Percentiles rank a stretch among this genome's conserved stretches.
phyloP scores from a whole-genome alignment of 2,888 invertebrate species.

The Ophion ellenae region DNA sequence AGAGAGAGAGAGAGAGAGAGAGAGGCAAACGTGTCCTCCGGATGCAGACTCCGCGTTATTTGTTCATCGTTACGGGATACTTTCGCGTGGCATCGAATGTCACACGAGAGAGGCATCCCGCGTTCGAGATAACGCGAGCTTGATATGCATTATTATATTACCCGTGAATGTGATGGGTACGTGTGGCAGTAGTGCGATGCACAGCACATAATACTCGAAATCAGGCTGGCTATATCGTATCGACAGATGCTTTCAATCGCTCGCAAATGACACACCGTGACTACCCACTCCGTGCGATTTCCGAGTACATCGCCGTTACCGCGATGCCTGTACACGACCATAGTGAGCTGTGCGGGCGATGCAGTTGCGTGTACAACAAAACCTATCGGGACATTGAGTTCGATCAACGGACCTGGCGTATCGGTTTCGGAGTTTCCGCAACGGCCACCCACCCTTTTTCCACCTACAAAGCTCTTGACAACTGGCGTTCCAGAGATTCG shows the following conservation, averaged over 20 bases:
- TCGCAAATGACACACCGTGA: slow-evolving; percentile 40
- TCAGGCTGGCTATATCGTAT: slow-evolving; percentile 51
- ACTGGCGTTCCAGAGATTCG: not conserved
- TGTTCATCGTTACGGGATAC: slow-evolving; percentile 34
- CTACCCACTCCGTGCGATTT: slow-evolving; percentile 39
- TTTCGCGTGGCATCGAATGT: slow-evolving; percentile 45
- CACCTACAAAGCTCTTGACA: not conserved
- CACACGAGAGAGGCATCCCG: slow-evolving; percentile 33
- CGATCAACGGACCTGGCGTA: slow-evolving; percentile 59
- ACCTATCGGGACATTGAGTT: slow-evolving; percentile 65
- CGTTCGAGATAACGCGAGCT: slow-evolving; percentile 54
- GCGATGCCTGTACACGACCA: slow-evolving; percentile 34
- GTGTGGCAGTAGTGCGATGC: slow-evolving; percentile 13
- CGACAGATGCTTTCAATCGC: slow-evolving; percentile 68
- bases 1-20: not conserved
- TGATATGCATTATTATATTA: slow-evolving; percentile 57
- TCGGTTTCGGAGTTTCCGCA: slow-evolving; percentile 39
- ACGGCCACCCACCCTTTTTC: not conserved
- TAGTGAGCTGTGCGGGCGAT: slow-evolving; percentile 49
- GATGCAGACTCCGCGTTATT: slow-evolving; percentile 20
- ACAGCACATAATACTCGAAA: slow-evolving; percentile 42
- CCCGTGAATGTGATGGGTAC: slow-evolving; percentile 35
- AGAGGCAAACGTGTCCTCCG: slow-evolving; percentile 23
- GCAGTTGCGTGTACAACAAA: slow-evolving; percentile 43
- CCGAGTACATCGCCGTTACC: slow-evolving; percentile 41